Conservation (phyloP, 2,797 vertebrate species). For the Poliocrania exsul region DNA sequence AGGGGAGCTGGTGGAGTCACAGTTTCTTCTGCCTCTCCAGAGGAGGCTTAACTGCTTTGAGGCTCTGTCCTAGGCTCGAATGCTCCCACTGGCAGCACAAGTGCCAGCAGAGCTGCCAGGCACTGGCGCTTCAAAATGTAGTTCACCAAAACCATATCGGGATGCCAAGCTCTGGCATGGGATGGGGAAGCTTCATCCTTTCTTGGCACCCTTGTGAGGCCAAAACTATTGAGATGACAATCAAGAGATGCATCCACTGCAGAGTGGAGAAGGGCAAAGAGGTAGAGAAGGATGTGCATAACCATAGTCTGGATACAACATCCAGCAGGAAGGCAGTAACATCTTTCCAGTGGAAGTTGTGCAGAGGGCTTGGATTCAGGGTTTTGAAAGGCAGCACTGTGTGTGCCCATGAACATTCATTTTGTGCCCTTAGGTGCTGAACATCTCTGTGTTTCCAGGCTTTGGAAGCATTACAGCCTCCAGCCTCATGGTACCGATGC, state of each 20-base stretch:
- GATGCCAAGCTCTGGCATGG: background rate
- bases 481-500: rapidly evolving
- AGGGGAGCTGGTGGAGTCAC: background rate
- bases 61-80: background rate
- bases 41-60: background rate
- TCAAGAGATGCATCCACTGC: background rate
- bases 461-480: rapidly evolving
- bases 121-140: background rate
- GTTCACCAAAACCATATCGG: slow-evolving; percentile 8
- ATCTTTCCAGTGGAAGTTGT: background rate
- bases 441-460: background rate
- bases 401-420: rapidly evolving
- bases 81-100: slow-evolving; percentile 44
- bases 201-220: background rate
- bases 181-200: background rate
- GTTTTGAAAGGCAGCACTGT: rapidly evolving
- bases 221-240: background rate
- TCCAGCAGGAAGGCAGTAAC: background rate
- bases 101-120: background rate
- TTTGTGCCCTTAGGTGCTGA: background rate
- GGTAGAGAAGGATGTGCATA: background rate
- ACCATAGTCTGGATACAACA: background rate
- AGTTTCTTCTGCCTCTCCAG: background rate
- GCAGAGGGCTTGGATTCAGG: background rate
- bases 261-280: background rate